These are phyloP conservation scores for Microplitis deprimator DNA, from an alignment of 2,888 invertebrate genomes.

Conservation along the genomic window DNA sequence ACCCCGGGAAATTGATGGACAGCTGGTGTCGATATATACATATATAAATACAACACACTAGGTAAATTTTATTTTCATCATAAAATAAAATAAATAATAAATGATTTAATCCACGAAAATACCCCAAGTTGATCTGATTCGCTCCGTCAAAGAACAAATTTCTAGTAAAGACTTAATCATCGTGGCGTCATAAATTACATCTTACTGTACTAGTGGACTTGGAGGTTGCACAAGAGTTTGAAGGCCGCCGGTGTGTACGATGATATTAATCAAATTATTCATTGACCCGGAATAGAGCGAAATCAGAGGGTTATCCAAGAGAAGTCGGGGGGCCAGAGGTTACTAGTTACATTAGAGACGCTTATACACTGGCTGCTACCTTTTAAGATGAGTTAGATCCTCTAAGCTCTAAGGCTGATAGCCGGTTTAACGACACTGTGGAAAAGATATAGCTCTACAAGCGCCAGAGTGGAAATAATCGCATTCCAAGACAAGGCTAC, in stretches of 20 bases:
- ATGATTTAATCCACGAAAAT: too few species aligned
- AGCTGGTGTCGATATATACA: neutral
- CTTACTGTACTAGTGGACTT: neutral
- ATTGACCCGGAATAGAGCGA: constrained; percentile 26
- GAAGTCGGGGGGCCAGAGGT: constrained; percentile 11
- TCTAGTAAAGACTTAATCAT: neutral
- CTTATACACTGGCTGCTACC: too few species aligned
- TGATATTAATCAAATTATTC: constrained; percentile 37
- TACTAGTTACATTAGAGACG: neutral
- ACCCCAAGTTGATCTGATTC: neutral
- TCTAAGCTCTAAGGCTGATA: neutral
- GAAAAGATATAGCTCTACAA: neutral
- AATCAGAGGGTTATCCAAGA: constrained; percentile 20
- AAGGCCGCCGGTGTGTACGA: neutral
- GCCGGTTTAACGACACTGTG: neutral
- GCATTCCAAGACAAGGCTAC: too few species aligned
- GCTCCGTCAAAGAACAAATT: neutral
- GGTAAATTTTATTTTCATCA: too few species aligned
- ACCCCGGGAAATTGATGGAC: neutral
- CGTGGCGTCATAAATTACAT: constrained; percentile 7
- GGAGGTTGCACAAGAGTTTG: constrained; percentile 5
- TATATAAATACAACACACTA: too few species aligned
- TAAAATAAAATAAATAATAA: too few species aligned
- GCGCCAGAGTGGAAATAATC: neutral
- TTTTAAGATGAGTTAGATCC: neutral